phyloP scores from a whole-genome alignment of 2,888 invertebrate species.

The Hetaerina titia region DNA sequence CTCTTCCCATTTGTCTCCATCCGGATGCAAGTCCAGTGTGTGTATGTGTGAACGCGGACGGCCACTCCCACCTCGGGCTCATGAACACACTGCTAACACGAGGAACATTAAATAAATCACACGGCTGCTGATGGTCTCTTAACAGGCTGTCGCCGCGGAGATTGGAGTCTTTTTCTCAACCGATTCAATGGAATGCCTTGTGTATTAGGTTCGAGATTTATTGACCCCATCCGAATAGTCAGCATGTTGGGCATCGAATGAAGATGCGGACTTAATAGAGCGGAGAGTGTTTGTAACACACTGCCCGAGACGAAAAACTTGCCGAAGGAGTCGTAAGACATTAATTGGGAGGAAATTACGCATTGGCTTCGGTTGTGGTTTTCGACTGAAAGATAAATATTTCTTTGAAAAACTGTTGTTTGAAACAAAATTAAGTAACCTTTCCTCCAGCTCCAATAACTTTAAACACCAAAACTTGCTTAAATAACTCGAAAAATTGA shows the following conservation, averaged over 20 bases:
- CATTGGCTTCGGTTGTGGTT: neutral
- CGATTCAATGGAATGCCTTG: constrained; percentile 47
- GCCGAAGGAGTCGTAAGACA: neutral
- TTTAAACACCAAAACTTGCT: too few species aligned
- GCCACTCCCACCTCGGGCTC: constrained; percentile 41
- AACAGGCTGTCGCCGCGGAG: constrained; percentile 33
- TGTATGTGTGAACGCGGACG: constrained; percentile 3
- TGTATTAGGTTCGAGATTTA: constrained; percentile 44
- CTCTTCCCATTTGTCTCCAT: constrained; percentile 42
- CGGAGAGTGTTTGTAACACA: constrained; percentile 1
- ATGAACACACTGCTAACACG: constrained; percentile 15
- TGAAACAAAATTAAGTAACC: too few species aligned
- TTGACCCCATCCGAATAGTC: neutral
- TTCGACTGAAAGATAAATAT: too few species aligned
- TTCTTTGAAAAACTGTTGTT: too few species aligned
- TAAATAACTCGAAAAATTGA: too few species aligned
- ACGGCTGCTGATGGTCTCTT: constrained; percentile 39
- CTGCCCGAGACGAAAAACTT: neutral
- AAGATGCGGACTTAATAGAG: constrained; percentile 41
- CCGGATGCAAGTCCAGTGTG: neutral
- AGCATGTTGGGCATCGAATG: neutral
- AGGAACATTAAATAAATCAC: constrained; percentile 31
- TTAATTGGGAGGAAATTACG: neutral
- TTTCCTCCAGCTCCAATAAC: too few species aligned
- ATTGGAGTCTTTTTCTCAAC: constrained; percentile 33